Evolutionary conservation across 2,797 vertebrate genomes (phyloP), one percentile per base, ranked within the genome.

Genomic region (Sparus aurata): DNA sequence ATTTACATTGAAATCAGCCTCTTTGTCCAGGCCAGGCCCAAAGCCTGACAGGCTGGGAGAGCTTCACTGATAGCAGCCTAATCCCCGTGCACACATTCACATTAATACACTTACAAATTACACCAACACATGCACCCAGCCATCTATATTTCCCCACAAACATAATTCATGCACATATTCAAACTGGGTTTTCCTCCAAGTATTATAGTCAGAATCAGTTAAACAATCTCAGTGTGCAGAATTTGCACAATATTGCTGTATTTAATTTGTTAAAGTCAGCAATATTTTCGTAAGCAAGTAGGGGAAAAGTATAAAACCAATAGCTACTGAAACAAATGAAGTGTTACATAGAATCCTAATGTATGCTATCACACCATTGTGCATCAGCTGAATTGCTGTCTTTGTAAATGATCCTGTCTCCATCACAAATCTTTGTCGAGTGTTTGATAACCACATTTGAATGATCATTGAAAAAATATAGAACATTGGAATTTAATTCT

Each of bases 1-100:
- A 93, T 95, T 94, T 91, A 91, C 90, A 93, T 93, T 94, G 84
- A 93, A 94, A 94, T 93, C 73, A 89, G 84, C 45, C 67, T 74
- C 89, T 94, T 94, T 94, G 91, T 94, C 85, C 79, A 4, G 38
- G 43, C 30, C 58, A 22, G 41, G 80, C 84, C 85, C 83, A 75
- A 85, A 89, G 73, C 82, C 89, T 79, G 87, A 87, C 86, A 83
- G 89, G 66, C 84, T 88, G 85, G 66, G 84, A 80, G 85, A 83
- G 87, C 81, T 67, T 46, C 84, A 57, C 86, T 81, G 84, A 91
- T 89, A 88, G 88, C 67, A 61, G 72, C 80, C 75, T 92, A 91
- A 92, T 92, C 87, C 87, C 72, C 34, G 53, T 27, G 49, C 85
- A 84, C 86, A 91, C 82, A 71, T 77, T 77, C 83, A 80, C 81